Percentiles rank a stretch among this genome's conserved stretches.
These are phyloP conservation scores for Agapornis roseicollis DNA, from an alignment of 2,113 vertebrate species.

Conservation along the genomic window DNA sequence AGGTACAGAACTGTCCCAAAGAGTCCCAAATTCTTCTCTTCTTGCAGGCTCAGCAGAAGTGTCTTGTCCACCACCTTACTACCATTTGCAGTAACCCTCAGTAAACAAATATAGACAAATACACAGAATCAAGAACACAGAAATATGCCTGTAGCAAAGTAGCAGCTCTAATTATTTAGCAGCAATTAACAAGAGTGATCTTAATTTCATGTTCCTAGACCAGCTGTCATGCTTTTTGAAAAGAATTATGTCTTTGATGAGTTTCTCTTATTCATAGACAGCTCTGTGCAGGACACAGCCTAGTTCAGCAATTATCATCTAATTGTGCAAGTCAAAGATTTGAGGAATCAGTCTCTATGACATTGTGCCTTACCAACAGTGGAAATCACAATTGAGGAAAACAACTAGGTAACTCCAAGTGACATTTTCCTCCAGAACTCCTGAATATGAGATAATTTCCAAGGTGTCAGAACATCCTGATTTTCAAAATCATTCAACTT, in stretches of 20 bases:
- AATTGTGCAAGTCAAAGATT: slow-evolving; percentile 81
- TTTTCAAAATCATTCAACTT: neutral
- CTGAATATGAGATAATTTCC: slow-evolving; percentile 73
- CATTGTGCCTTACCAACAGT: slow-evolving; percentile 76
- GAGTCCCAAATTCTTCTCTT: neutral
- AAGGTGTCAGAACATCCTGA: slow-evolving; percentile 60
- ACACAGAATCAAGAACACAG: neutral
- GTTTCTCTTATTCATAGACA: slow-evolving; percentile 58
- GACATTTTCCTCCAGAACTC: slow-evolving; percentile 79
- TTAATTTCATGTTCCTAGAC: neutral
- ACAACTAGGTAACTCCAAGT: slow-evolving; percentile 75
- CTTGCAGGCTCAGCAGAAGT: neutral
- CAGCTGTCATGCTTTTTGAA: neutral
- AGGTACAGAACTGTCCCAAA: neutral
- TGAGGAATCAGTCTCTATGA: slow-evolving; percentile 75
- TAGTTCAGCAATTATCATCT: slow-evolving; percentile 77
- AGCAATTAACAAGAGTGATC: neutral
- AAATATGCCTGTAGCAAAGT: neutral
- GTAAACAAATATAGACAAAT: neutral
- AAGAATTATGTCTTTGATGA: neutral
- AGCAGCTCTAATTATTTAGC: neutral
- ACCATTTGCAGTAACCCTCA: neutral
- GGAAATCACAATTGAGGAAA: slow-evolving; percentile 75
- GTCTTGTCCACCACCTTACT: neutral
- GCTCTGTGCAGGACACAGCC: slow-evolving; percentile 71